Evolutionary conservation across 1,140 invertebrate genomes (phyloP).

Genomic region (Papilio dardanus): DNA sequence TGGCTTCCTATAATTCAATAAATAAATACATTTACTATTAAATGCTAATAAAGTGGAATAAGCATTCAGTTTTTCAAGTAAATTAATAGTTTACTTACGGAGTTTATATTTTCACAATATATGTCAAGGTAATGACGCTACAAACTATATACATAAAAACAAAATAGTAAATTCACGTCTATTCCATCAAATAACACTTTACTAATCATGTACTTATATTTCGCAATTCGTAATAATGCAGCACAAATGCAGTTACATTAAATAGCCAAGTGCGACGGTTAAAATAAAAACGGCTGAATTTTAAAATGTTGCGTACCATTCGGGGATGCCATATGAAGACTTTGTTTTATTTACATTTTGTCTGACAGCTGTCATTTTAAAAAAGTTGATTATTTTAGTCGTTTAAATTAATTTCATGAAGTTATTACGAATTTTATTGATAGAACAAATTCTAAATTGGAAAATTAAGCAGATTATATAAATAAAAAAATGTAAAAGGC

Average conservation of each 20-base stretch:
- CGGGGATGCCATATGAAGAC: background rate
- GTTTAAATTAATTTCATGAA: too few relatives aligned
- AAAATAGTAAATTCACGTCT: background rate
- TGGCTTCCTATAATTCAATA: slow-evolving; percentile 36
- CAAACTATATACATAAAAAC: background rate
- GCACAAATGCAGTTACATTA: background rate
- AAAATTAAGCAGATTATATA: too few relatives aligned
- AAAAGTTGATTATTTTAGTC: too few relatives aligned
- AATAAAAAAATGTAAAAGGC: too few relatives aligned
- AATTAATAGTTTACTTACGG: background rate
- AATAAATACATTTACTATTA: background rate
- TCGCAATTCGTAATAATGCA: background rate
- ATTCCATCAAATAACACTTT: background rate
- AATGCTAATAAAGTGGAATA: too few relatives aligned
- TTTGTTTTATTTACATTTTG: too few relatives aligned
- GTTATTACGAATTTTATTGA: too few relatives aligned
- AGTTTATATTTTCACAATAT: background rate
- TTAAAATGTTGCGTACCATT: background rate
- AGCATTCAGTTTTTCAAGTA: background rate
- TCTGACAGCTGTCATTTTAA: too few relatives aligned
- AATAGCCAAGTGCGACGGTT: background rate
- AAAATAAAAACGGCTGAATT: slow-evolving; percentile 8
- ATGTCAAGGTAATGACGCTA: background rate
- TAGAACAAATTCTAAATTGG: too few relatives aligned
- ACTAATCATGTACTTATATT: background rate